Base-by-base conservation (phyloP, 1,140 invertebrate genomes). In the Euglossa dilemma region DNA sequence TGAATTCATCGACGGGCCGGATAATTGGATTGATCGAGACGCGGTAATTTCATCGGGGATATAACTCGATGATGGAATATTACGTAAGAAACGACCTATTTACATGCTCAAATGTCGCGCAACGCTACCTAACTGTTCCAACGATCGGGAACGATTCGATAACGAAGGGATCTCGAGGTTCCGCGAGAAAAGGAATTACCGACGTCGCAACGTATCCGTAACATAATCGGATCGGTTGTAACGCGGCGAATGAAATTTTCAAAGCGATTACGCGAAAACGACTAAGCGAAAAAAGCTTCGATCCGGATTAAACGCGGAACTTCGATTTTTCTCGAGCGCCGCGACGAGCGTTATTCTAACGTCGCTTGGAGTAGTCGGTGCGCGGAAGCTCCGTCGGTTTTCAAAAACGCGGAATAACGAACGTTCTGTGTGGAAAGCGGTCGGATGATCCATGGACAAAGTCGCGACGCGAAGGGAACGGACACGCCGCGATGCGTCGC, bases 361-460 rank as follows among this genome's bases (percentile, higher is more conserved):
- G 9, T 7, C 28, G 14, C 3, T 18, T 63, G 2, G 59, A 63
- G 25, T 18, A 36, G 36, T n/a, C 25, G 59, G 14, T 8, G 7
- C 7, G 5, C 36, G 47, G 16, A 45, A 23, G 18, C 18, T 18
- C 23, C 5, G 23, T 63, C n/a, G 43, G 61, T 23, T 50, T 23
- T 5, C 18, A 14, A 64, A 14, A 11, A 36, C 47, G 57, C 11
- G 12, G 16, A 56, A 25, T 77, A 77, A 78, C 80, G 80, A 74
- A 80, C 59, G n/a, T 36, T 23, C 23, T 54, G 18, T 43, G 36
- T 7, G 47, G 9, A n/a, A 14, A 80, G 0, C 36, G 66, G 11
- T 4, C 9, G 25, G 25, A 47, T 72, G 70, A 87, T 87, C 69
- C 57, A 78, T 66, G 70, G 61, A 63, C 63, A 64, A 84, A 77